phyloP scores from a whole-genome alignment of 1,140 invertebrate species.

The Meloidogyne hapla region DNA sequence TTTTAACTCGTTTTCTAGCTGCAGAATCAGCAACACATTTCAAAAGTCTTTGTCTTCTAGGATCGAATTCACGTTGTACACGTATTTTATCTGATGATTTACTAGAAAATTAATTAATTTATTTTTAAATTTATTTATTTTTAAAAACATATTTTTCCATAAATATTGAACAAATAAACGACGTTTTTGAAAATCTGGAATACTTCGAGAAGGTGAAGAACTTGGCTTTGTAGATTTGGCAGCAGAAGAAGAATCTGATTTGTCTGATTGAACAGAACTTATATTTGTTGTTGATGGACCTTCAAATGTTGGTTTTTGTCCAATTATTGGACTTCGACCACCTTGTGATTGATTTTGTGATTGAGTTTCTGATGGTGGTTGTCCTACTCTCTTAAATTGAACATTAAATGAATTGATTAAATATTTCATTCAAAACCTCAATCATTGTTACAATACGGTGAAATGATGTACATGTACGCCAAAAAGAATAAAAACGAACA shows the following conservation, averaged over 20 bases:
- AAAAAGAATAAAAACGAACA: slow-evolving; percentile 63
- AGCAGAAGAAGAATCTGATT: slow-evolving; percentile 3
- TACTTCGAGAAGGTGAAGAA: slow-evolving; percentile 1
- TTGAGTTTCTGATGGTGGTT: not conserved
- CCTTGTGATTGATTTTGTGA: not conserved
- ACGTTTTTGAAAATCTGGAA: slow-evolving; percentile 52
- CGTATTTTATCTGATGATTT: slow-evolving; percentile 59
- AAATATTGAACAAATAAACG: slow-evolving; percentile 56
- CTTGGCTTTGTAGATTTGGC: not conserved
- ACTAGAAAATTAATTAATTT: not conserved
- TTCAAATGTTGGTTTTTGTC: slow-evolving; percentile 14
- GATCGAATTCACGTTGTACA: slow-evolving; percentile 63
- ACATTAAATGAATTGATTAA: slow-evolving; percentile 1
- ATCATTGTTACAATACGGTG: slow-evolving; percentile 65
- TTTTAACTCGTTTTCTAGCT: slow-evolving; percentile 43
- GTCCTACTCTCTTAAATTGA: slow-evolving; percentile 22
- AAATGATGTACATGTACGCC: slow-evolving; percentile 63
- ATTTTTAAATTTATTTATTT: not conserved
- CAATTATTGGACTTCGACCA: not conserved
- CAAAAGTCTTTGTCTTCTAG: slow-evolving; percentile 55
- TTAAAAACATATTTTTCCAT: slow-evolving; percentile 33
- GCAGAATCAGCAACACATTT: slow-evolving; percentile 59
- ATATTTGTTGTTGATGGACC: slow-evolving; percentile 1
- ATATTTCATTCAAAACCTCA: slow-evolving; percentile 50
- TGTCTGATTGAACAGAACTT: slow-evolving; percentile 16